Conservation (phyloP, 2,888 invertebrate species). For the Lithophane socia region DNA sequence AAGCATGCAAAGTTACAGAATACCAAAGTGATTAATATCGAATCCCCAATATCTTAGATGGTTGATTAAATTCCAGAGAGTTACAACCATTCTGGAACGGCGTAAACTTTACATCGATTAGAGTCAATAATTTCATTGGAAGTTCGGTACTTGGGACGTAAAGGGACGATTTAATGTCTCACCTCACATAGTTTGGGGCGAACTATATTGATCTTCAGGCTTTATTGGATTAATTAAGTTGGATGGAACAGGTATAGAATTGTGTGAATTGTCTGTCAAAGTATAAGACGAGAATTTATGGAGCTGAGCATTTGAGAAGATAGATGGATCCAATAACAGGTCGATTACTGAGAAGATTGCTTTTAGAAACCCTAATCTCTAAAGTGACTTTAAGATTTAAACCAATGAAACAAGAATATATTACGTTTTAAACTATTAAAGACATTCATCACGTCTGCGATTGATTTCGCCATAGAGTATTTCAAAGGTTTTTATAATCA, state of each 20-base stretch:
- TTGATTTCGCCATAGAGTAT: neutral
- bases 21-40: conserved; percentile 68
- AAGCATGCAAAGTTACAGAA: conserved; percentile 66
- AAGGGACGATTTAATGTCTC: conserved; percentile 66
- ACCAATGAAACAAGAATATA: neutral
- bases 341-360: conserved; percentile 30
- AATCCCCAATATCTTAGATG: conserved; percentile 83
- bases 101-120: conserved; percentile 85
- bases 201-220: conserved; percentile 54
- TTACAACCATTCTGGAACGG: conserved; percentile 78
- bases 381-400: conserved; percentile 4
- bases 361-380: conserved; percentile 10
- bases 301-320: conserved; percentile 25
- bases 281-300: conserved; percentile 30
- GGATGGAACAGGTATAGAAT: conserved; percentile 16
- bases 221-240: conserved; percentile 61
- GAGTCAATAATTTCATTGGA: conserved; percentile 81
- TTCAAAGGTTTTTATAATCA: neutral
- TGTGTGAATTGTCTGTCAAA: conserved; percentile 49
- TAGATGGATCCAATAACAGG: conserved; percentile 30
- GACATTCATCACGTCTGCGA: too few relatives aligned
- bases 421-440: conserved; percentile 6
- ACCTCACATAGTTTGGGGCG: conserved; percentile 60
- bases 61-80: conserved; percentile 86
- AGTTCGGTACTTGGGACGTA: conserved; percentile 66